Evolutionary conservation across 2,888 invertebrate genomes (phyloP).

Genomic region (Dioctria linearis): DNA sequence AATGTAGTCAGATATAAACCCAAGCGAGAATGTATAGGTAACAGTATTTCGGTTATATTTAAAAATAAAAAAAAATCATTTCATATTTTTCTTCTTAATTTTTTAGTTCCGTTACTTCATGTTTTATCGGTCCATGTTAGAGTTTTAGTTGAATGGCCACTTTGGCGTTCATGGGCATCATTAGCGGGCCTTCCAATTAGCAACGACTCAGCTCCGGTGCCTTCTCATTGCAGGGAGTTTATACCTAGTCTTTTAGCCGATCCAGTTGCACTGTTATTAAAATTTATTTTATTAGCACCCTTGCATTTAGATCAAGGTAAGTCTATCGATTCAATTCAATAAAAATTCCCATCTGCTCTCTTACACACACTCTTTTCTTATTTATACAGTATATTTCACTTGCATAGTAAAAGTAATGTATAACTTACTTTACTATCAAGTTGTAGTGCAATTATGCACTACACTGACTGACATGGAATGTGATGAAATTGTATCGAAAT

Average conservation of each 20-base stretch:
- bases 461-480: slow-evolving; percentile 78
- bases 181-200: slow-evolving; percentile 68
- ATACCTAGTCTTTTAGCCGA: slow-evolving; percentile 90
- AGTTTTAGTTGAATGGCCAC: slow-evolving; percentile 77
- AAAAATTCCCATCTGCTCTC: background rate
- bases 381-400: slow-evolving; percentile 85
- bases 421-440: slow-evolving; percentile 91
- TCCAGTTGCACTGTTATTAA: slow-evolving; percentile 87
- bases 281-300: slow-evolving; percentile 89
- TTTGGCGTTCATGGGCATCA: slow-evolving; percentile 72
- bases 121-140: slow-evolving; percentile 90
- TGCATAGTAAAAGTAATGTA: slow-evolving; percentile 90
- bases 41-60: slow-evolving; percentile 57
- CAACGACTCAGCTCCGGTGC: slow-evolving; percentile 66
- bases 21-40: slow-evolving; percentile 85
- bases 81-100: slow-evolving; percentile 8
- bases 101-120: slow-evolving; percentile 86
- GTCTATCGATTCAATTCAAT: slow-evolving; percentile 60
- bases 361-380: slow-evolving; percentile 18
- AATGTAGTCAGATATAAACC: slow-evolving; percentile 79
- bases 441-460: slow-evolving; percentile 84
- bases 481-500: slow-evolving; percentile 71
- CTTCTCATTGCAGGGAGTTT: slow-evolving; percentile 69
- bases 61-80: background rate
- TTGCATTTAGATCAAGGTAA: slow-evolving; percentile 89